Conservation (phyloP, 2,113 vertebrate genomes). For the Lophochroa leadbeateri region DNA sequence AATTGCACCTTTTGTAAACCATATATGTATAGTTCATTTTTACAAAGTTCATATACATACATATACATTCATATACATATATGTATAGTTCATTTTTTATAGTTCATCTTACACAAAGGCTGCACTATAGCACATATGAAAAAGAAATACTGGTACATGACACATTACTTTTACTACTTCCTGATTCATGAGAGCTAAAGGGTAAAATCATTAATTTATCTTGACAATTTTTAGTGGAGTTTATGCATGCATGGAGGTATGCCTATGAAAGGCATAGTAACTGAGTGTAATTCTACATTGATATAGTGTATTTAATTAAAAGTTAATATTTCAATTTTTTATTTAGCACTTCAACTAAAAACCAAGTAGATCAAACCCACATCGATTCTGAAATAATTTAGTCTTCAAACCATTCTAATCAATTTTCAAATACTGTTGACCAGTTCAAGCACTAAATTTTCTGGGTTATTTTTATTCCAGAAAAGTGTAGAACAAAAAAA, state of each 20-base stretch:
- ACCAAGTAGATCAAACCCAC: neutral
- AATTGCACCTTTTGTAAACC: neutral
- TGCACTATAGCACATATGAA: neutral
- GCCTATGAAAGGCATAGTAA: neutral
- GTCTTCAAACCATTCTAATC: neutral
- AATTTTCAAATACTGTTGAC: neutral
- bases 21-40: neutral
- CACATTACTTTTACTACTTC: neutral
- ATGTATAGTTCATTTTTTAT: neutral
- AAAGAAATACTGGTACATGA: neutral
- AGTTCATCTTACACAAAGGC: neutral
- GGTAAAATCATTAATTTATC: neutral
- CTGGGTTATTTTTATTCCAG: neutral
- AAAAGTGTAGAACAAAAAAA: neutral
- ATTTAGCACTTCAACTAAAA: conserved; percentile 16
- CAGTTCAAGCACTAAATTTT: neutral
- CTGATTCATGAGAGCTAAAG: neutral
- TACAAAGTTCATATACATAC: too few species aligned
- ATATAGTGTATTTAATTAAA: neutral
- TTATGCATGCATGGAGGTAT: neutral
- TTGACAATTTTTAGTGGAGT: neutral
- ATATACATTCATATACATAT: too few species aligned
- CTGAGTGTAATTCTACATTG: neutral
- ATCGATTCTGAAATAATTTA: neutral
- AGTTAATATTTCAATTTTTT: neutral